These are phyloP conservation scores for Cetoscarus ocellatus DNA, from an alignment of 2,797 vertebrate genomes.

Conservation along the genomic window DNA sequence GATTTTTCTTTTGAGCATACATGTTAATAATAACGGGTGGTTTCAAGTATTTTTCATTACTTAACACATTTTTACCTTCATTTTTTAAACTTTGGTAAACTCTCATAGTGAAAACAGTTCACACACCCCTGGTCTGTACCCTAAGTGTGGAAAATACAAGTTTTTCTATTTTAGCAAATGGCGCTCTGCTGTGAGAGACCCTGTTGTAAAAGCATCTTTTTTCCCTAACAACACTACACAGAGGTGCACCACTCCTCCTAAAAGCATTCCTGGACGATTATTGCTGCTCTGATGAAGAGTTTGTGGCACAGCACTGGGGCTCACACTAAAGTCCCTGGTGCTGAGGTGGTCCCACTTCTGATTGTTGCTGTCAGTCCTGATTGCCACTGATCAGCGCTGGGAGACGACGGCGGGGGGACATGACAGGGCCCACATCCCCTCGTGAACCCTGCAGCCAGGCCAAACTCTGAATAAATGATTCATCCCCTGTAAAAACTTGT, in stretches of 20 bases:
- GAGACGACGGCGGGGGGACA: conserved; percentile 24
- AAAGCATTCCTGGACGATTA: conserved; percentile 41
- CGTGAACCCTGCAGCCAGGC: conserved; percentile 28
- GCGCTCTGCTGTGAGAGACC: too few species aligned
- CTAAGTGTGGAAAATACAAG: too few species aligned
- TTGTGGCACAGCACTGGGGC: conserved; percentile 47
- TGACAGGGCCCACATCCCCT: neutral
- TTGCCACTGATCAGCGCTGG: conserved; percentile 58
- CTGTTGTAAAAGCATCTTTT: neutral
- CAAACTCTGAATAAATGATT: conserved; percentile 56
- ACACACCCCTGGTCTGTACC: too few species aligned
- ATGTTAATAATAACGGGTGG: too few species aligned
- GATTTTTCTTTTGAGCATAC: too few species aligned
- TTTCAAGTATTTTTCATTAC: too few species aligned
- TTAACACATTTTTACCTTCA: too few species aligned
- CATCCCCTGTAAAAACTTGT: conserved; percentile 47
- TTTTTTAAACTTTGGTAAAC: too few species aligned
- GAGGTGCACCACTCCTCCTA: neutral
- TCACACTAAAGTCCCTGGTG: conserved; percentile 31
- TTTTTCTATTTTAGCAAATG: too few species aligned
- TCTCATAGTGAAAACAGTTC: too few species aligned
- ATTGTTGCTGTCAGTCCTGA: conserved; percentile 64
- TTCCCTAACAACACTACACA: neutral
- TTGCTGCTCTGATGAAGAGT: conserved; percentile 51
- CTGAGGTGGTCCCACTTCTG: conserved; percentile 56